phyloP scores from a whole-genome alignment of 2,797 vertebrate species.

The Phalloptychus januarius region DNA sequence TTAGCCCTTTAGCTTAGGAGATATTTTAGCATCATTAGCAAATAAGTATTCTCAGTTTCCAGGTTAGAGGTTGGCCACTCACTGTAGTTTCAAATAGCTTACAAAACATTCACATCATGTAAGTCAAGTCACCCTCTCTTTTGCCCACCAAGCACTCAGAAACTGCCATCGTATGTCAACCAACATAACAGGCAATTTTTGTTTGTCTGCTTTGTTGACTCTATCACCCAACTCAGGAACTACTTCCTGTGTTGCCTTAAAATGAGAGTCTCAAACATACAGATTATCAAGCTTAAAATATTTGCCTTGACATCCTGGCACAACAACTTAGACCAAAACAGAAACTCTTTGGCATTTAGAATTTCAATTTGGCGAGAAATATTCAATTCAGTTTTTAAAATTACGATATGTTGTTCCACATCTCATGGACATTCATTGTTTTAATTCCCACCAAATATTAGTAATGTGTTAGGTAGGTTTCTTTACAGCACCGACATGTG shows the following conservation, averaged over 20 bases:
- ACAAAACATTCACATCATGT: background rate
- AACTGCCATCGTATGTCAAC: background rate
- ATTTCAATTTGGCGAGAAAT: background rate
- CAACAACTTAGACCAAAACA: background rate
- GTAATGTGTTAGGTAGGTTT: background rate
- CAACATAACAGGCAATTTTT: background rate
- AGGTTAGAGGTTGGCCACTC: background rate
- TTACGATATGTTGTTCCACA: background rate
- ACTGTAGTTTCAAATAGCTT: background rate
- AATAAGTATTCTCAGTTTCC: background rate
- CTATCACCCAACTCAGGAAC: background rate
- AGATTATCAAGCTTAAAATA: background rate
- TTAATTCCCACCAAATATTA: background rate
- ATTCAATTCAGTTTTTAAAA: background rate
- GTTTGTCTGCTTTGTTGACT: background rate
- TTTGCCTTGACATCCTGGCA: background rate
- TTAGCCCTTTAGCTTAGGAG: too few species aligned
- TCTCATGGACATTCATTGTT: background rate
- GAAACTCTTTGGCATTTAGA: background rate
- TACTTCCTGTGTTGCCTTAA: background rate
- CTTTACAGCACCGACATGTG: background rate
- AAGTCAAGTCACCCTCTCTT: background rate
- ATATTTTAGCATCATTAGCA: too few species aligned
- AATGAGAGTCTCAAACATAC: background rate
- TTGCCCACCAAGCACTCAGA: too few species aligned